A percentile compares a stretch with the other conserved stretches of the same genome.
Evolutionary conservation across 2,888 invertebrate species (phyloP).

Genomic region (Drosophila antonietae): DNA sequence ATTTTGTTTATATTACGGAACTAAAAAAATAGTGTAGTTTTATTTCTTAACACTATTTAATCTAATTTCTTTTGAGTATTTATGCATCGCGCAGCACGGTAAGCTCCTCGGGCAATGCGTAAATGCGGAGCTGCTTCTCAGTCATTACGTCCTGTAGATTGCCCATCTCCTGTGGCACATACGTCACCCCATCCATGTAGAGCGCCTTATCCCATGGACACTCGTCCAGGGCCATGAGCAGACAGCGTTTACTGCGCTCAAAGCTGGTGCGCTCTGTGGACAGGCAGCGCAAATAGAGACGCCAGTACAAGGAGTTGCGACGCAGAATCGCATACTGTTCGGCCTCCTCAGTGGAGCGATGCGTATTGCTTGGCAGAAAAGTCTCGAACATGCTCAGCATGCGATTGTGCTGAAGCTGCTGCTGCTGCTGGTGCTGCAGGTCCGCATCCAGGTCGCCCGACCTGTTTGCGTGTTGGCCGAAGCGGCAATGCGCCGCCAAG

Average conservation of each 20-base stretch:
- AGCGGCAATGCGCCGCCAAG: conserved; percentile 82
- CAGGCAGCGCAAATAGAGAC: conserved; percentile 87
- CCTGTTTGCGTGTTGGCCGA: conserved; percentile 9
- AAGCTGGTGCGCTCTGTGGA: conserved; percentile 80
- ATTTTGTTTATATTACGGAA: not conserved
- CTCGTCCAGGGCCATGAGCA: conserved; percentile 87
- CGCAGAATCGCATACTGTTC: conserved; percentile 61
- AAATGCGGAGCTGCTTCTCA: conserved; percentile 90
- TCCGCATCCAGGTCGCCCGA: not conserved
- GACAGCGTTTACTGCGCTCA: conserved; percentile 80
- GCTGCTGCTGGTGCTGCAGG: not conserved
- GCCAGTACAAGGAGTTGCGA: conserved; percentile 86
- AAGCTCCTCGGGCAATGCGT: conserved; percentile 91
- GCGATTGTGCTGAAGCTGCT: conserved; percentile 63
- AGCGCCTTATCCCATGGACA: conserved; percentile 89
- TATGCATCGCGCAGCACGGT: conserved; percentile 86
- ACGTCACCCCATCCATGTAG: conserved; percentile 88
- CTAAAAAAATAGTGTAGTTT: not conserved
- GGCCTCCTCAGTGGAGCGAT: conserved; percentile 47
- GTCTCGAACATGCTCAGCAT: conserved; percentile 78
- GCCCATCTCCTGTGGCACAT: conserved; percentile 87
- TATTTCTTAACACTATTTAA: no score
- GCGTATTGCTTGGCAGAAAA: conserved; percentile 53
- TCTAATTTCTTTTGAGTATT: not conserved
- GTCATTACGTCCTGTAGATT: conserved; percentile 91